Conservation (phyloP, 2,113 vertebrate genomes). For the Semnopithecus entellus region DNA sequence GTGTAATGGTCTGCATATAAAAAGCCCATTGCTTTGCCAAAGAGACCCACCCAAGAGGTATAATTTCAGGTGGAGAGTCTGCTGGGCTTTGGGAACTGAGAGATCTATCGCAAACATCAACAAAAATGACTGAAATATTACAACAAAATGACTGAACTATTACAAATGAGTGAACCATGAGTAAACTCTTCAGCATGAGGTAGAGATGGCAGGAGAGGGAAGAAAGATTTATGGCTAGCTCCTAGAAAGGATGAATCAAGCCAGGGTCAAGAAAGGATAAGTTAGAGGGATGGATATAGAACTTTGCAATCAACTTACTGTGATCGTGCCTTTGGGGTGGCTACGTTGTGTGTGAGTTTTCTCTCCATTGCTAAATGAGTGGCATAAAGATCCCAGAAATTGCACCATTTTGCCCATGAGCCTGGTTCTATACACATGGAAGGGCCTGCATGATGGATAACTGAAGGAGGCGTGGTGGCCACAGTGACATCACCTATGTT, state of each 20-base stretch:
- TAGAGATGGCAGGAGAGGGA: neutral
- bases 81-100: neutral
- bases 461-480: neutral
- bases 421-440: neutral
- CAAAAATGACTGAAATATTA: neutral
- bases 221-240: too few species aligned
- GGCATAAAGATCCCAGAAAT: neutral
- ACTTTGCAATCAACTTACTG: too few species aligned
- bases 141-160: too few species aligned
- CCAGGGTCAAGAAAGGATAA: neutral
- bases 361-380: neutral
- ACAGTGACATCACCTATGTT: rapidly evolving
- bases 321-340: too few species aligned
- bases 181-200: neutral
- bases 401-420: neutral
- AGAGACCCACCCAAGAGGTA: neutral
- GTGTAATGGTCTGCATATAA: neutral
- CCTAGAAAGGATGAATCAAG: neutral
- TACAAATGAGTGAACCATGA: neutral
- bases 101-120: neutral
- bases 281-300: rapidly evolving
- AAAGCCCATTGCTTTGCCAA: neutral
- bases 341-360: too few species aligned
- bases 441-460: neutral
- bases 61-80: too few species aligned